Base-by-base conservation (phyloP, 1,140 invertebrate species). In the Drosophila subobscura region DNA sequence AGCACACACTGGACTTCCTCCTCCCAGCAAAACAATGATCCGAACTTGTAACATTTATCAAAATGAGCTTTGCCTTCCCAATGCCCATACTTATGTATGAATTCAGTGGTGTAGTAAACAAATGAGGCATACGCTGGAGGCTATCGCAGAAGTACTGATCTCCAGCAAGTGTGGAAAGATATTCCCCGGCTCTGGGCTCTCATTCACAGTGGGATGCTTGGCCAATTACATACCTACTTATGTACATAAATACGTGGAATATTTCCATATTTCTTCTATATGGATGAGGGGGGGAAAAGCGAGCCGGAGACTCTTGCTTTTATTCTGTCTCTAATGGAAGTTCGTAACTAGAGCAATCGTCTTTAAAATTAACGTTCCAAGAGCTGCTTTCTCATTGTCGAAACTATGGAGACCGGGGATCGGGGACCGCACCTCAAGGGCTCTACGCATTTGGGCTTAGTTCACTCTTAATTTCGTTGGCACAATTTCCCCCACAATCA, bases 381-480 rank as follows among this genome's bases (percentile, higher is more conserved):
- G 5, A 20, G 42, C 20, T 8, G 33, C 33, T 50, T 42, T 6
- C 25, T 22, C 14, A 49, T 40, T 37, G 25, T 27, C 5, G 25
- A 27, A 6, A 5, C 5, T 27, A 27, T 5, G 25, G 25, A 5
- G 25, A 27, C 25, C 25, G 25, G 25, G 5, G 5, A 27, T 5
- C 25, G 5, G 5, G 25, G 25, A 27, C 5, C 33, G 33, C 3
- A 12, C 3, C 33, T 40, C 25, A 25, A 59, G 12, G 50, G 51
- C 54, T 61, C 7, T 3, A 45, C 23, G 44, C 65, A 55, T 29
- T 47, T 67, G 42, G 54, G 37, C 20, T 49, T 52, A 54, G 33
- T 65, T 56, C 53, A 50, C 23, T 22, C 23, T 84, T 79, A 85
- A 81, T 86, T 85, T 85, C 83, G 77, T 75, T 85, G 81, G 81